Conservation (phyloP, 2,888 invertebrate genomes). For the Rotaria macrura region DNA sequence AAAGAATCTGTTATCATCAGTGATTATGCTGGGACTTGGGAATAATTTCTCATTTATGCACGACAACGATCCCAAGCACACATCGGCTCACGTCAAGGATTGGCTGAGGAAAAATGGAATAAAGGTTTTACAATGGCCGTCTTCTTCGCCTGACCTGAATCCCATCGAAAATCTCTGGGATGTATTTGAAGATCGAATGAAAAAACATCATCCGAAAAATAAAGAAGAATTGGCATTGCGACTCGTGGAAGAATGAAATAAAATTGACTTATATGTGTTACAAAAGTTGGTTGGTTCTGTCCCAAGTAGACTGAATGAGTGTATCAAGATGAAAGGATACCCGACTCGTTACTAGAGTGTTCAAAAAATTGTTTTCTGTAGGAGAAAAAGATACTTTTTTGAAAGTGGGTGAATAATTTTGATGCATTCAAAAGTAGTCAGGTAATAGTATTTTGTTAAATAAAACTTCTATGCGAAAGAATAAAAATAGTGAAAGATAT, state of each 20-base stretch:
- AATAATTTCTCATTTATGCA: constrained; percentile 34
- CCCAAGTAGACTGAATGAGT: not conserved
- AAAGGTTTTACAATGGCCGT: not conserved
- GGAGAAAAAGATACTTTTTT: no score
- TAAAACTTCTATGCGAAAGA: no score
- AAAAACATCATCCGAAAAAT: not conserved
- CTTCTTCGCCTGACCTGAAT: not conserved
- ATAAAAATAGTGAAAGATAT: no score
- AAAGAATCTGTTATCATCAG: constrained; percentile 30
- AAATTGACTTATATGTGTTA: not conserved
- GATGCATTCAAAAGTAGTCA: no score
- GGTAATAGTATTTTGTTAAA: no score
- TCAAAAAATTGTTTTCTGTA: no score
- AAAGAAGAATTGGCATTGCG: not conserved
- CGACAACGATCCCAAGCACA: constrained; percentile 34
- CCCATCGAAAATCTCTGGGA: not conserved
- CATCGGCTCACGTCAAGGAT: not conserved
- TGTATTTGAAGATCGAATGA: not conserved
- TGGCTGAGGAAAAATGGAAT: not conserved
- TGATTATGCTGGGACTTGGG: constrained; percentile 20
- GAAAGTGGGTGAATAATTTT: no score
- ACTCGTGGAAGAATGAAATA: not conserved
- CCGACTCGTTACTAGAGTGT: no score
- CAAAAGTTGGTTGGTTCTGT: not conserved
- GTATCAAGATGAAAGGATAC: not conserved